phyloP scores from a whole-genome alignment of 1,140 invertebrate genomes.

The Drosophila virilis region DNA sequence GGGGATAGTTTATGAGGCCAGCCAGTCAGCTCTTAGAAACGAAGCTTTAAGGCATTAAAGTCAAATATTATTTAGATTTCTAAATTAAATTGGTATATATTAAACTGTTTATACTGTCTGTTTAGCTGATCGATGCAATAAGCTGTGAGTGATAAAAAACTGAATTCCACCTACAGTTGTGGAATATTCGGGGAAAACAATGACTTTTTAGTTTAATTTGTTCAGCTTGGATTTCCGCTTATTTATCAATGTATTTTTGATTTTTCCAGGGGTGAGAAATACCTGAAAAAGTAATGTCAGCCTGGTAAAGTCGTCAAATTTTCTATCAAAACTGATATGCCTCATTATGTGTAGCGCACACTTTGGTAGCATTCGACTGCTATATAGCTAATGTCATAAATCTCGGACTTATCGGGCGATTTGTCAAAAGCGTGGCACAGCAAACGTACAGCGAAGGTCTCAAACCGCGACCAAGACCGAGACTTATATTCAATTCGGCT shows the following conservation, averaged over 20 bases:
- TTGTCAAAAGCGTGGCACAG: constrained; percentile 79
- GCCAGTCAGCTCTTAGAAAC: neutral
- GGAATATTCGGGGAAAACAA: too few relatives aligned
- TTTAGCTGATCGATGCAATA: too few relatives aligned
- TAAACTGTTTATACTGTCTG: too few relatives aligned
- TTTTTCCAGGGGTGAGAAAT: too few relatives aligned
- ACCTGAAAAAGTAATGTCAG: too few relatives aligned
- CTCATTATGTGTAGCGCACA: constrained; percentile 1
- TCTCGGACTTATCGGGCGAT: constrained; percentile 75
- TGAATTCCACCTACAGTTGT: too few relatives aligned
- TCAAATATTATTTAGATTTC: neutral
- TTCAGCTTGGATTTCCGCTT: too few relatives aligned
- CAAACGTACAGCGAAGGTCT: constrained; percentile 38
- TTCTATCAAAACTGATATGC: constrained; percentile 9
- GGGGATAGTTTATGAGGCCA: neutral
- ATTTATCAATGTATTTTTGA: too few relatives aligned
- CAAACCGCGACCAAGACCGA: constrained; percentile 29
- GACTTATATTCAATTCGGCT: constrained; percentile 27
- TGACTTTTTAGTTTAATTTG: neutral
- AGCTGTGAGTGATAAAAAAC: too few relatives aligned
- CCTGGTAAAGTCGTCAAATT: too few relatives aligned
- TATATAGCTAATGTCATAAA: constrained; percentile 54
- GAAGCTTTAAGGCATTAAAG: neutral
- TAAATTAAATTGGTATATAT: too few relatives aligned
- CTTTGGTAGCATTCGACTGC: constrained; percentile 24